phyloP scores from a whole-genome alignment of 2,797 vertebrate genomes.

The Lithobates sylvaticus region DNA sequence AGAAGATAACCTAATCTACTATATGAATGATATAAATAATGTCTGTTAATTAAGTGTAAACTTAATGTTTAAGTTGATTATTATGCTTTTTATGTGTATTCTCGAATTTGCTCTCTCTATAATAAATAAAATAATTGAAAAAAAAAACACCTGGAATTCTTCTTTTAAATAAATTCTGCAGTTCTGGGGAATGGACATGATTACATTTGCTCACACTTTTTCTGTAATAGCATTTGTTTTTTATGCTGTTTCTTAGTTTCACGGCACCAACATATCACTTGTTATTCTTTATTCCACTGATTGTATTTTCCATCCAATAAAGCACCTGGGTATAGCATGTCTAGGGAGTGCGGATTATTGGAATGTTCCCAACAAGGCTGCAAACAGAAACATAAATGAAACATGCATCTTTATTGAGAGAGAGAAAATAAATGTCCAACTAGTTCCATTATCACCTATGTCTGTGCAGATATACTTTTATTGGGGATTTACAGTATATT shows the following conservation, averaged over 20 bases:
- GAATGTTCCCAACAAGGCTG: not conserved
- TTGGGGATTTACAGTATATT: not conserved
- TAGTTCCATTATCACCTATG: not conserved
- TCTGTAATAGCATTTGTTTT: not conserved
- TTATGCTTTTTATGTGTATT: too few species aligned
- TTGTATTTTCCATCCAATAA: not conserved
- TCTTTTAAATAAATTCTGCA: too few species aligned
- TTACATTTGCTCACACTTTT: not conserved
- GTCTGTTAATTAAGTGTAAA: too few species aligned
- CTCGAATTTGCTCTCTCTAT: too few species aligned
- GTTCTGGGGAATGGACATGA: too few species aligned
- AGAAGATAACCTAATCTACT: too few species aligned
- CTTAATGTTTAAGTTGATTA: too few species aligned
- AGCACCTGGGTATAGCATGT: not conserved
- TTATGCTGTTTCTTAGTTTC: not conserved
- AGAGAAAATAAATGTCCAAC: not conserved
- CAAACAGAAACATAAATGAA: not conserved
- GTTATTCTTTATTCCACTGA: not conserved
- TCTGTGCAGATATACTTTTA: not conserved
- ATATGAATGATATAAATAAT: too few species aligned
- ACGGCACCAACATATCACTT: not conserved
- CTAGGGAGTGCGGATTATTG: not conserved
- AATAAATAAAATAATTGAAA: too few species aligned
- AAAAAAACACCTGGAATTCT: too few species aligned
- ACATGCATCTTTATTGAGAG: not conserved